A percentile compares a stretch with the other conserved stretches of the same genome.
Evolutionary conservation across 2,888 invertebrate genomes (phyloP).

Genomic region (Aethes cnicana): DNA sequence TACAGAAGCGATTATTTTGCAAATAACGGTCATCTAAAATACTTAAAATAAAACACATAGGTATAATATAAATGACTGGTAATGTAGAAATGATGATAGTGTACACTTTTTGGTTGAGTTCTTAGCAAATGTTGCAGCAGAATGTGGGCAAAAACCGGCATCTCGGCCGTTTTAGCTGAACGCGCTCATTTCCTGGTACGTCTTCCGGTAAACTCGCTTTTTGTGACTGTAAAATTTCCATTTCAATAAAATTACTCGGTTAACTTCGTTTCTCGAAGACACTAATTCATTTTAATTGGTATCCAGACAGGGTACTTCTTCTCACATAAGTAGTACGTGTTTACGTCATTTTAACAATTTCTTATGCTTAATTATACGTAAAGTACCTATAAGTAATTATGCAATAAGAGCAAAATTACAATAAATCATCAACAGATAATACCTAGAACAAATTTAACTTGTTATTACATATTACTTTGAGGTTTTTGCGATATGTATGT

Average conservation of each 20-base stretch:
- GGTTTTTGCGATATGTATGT: too few relatives aligned
- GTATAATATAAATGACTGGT: slow-evolving; percentile 18
- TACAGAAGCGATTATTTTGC: slow-evolving; percentile 8
- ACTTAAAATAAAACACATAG: slow-evolving; percentile 22
- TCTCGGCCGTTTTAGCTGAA: slow-evolving; percentile 41
- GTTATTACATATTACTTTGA: too few relatives aligned
- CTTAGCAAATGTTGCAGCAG: slow-evolving; percentile 43
- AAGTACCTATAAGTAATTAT: too few relatives aligned
- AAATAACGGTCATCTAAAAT: slow-evolving; percentile 27
- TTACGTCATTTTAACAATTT: too few relatives aligned
- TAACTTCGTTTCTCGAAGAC: neutral
- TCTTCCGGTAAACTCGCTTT: slow-evolving; percentile 48
- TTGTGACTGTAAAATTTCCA: slow-evolving; percentile 13
- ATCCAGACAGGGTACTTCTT: too few relatives aligned
- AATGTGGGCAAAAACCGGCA: slow-evolving; percentile 51
- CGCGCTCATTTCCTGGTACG: slow-evolving; percentile 48
- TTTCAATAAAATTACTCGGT: slow-evolving; percentile 15
- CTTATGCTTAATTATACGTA: too few relatives aligned
- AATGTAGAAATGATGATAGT: slow-evolving; percentile 38
- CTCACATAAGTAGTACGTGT: too few relatives aligned
- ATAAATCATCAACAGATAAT: too few relatives aligned
- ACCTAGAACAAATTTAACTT: too few relatives aligned
- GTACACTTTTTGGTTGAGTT: slow-evolving; percentile 10
- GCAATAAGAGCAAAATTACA: too few relatives aligned
- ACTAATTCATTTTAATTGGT: slow-evolving; percentile 8